phyloP scores from a whole-genome alignment of 1,140 invertebrate species.

The Aleiodes sp. region DNA sequence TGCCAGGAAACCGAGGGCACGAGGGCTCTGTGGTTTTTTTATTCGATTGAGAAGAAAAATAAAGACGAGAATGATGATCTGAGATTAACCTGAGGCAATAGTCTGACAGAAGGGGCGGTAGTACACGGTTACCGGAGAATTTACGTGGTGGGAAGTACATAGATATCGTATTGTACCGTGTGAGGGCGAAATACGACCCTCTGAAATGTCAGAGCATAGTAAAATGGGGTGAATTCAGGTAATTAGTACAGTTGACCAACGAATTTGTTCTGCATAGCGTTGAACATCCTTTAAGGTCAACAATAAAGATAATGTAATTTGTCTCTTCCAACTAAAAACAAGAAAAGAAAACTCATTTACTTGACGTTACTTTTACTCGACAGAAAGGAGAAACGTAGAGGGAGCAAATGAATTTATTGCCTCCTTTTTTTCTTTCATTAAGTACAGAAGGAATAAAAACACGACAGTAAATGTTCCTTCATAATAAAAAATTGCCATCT shows the following conservation, averaged over 20 bases:
- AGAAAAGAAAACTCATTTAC: too few species aligned
- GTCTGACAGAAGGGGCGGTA: constrained; percentile 13
- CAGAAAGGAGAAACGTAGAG: too few species aligned
- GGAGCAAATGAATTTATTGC: too few species aligned
- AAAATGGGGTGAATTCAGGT: constrained; percentile 26
- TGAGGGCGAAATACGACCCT: constrained; percentile 29
- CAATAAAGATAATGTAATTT: too few species aligned
- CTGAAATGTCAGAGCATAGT: constrained; percentile 39
- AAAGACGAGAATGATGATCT: constrained; percentile 41
- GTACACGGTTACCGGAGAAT: constrained; percentile 29
- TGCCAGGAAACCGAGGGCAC: constrained; percentile 7
- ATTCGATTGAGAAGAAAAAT: constrained; percentile 19
- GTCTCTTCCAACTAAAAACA: too few species aligned
- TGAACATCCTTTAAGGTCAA: too few species aligned
- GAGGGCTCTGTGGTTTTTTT: constrained; percentile 19
- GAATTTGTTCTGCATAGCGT: not conserved
- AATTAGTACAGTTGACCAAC: constrained; percentile 31
- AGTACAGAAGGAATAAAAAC: not conserved
- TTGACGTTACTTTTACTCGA: too few species aligned
- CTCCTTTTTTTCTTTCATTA: not conserved
- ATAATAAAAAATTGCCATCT: not conserved
- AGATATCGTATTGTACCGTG: not conserved
- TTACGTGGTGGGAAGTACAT: constrained; percentile 12
- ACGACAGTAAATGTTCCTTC: not conserved
- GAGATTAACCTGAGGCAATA: constrained; percentile 39